These are phyloP conservation scores for Charanyca ferruginea DNA, from an alignment of 2,888 invertebrate genomes.

Conservation along the genomic window DNA sequence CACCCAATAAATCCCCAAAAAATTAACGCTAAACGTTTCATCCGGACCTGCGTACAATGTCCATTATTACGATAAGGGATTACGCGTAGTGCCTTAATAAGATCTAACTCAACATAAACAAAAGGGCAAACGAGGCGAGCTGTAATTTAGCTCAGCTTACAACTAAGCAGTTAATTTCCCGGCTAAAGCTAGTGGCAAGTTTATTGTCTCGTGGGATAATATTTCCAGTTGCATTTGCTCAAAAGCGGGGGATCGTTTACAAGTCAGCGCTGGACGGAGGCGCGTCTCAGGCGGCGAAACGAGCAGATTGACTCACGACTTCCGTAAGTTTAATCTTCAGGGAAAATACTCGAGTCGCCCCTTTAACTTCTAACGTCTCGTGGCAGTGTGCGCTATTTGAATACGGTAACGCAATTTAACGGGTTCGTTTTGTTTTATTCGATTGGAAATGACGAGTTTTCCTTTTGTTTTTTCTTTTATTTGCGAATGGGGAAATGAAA, in stretches of 20 bases:
- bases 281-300: conserved; percentile 66
- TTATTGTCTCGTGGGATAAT: conserved; percentile 68
- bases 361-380: conserved; percentile 62
- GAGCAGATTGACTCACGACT: conserved; percentile 74
- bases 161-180: conserved; percentile 69
- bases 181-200: conserved; percentile 62
- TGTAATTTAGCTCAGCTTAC: conserved; percentile 61
- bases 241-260: conserved; percentile 68
- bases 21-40: conserved; percentile 39
- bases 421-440: conserved; percentile 60
- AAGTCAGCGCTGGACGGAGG: conserved; percentile 64
- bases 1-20: conserved; percentile 49
- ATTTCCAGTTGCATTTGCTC: conserved; percentile 65
- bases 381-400: conserved; percentile 56
- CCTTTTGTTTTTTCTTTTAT: conserved; percentile 56
- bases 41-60: conserved; percentile 26
- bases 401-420: conserved; percentile 59
- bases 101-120: conserved; percentile 62
- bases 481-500: conserved; percentile 33
- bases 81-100: conserved; percentile 54
- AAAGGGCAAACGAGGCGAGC: conserved; percentile 52
- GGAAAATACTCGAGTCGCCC: conserved; percentile 69
- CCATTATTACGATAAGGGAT: conserved; percentile 36
- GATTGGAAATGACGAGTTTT: conserved; percentile 47
- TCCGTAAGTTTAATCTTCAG: conserved; percentile 69